Evolutionary conservation across 2,888 invertebrate genomes (phyloP).

Genomic region (Drosophila nr. medialis): DNA sequence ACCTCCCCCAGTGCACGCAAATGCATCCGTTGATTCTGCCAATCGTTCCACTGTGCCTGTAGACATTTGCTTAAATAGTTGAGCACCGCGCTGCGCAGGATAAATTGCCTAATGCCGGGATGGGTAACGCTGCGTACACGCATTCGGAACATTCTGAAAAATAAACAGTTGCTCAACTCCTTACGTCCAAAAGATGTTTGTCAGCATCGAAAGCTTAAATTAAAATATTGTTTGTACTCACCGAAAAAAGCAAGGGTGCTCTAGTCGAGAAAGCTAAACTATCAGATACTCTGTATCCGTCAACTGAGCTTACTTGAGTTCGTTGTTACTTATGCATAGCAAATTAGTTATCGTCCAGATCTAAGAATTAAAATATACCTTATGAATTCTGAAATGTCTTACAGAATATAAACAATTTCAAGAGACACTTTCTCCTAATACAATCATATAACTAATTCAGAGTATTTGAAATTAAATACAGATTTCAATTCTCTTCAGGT

Average conservation of each 20-base stretch:
- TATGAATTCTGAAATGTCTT: background rate
- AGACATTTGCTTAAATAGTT: slow-evolving; percentile 59
- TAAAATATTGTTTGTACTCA: background rate
- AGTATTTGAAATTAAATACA: background rate
- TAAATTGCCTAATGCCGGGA: slow-evolving; percentile 71
- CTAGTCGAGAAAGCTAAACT: background rate
- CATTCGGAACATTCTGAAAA: slow-evolving; percentile 44
- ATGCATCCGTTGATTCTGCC: slow-evolving; percentile 53
- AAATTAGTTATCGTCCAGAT: background rate
- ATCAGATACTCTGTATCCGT: too few relatives aligned
- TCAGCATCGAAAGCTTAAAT: slow-evolving; percentile 5
- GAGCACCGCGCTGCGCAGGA: slow-evolving; percentile 58
- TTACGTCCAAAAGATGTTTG: slow-evolving; percentile 13
- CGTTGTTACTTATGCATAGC: background rate
- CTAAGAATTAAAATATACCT: too few relatives aligned
- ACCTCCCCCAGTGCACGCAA: slow-evolving; percentile 26
- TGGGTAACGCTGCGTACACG: slow-evolving; percentile 50
- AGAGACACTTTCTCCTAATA: background rate
- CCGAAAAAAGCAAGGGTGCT: background rate
- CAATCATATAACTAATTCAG: background rate
- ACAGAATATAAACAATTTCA: background rate
- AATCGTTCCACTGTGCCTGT: slow-evolving; percentile 61
- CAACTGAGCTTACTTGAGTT: background rate
- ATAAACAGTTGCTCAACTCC: slow-evolving; percentile 26
- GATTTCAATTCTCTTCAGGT: background rate